Evolutionary conservation across 2,113 vertebrate species (phyloP).

Genomic region (Panthera leo): DNA sequence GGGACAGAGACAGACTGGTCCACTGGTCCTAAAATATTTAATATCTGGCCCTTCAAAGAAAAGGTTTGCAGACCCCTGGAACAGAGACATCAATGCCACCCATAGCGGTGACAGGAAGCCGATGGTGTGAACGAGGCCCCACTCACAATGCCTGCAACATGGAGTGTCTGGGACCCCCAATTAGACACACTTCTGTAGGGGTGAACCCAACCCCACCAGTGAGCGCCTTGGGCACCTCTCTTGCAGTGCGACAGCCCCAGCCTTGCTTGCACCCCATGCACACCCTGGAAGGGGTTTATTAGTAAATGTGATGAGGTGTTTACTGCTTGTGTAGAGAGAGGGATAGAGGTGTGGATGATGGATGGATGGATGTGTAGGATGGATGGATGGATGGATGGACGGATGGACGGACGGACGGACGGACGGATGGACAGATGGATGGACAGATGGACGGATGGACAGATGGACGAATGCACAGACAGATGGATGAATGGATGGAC

Average conservation of each 20-base stretch:
- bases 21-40: not conserved
- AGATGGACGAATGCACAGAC: rapidly evolving
- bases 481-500: not conserved
- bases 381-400: not conserved
- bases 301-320: not conserved
- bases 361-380: not conserved
- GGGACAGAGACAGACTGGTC: not conserved
- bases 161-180: too few species aligned
- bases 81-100: not conserved
- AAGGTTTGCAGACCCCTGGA: not conserved
- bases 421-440: not conserved
- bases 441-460: too few species aligned
- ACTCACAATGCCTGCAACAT: too few species aligned
- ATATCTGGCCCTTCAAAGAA: not conserved
- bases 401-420: too few species aligned
- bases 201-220: not conserved
- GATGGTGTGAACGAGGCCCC: not conserved
- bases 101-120: not conserved
- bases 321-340: not conserved
- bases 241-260: not conserved
- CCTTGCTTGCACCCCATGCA: not conserved
- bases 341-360: not conserved
- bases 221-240: not conserved
- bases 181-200: not conserved
- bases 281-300: not conserved